Conservation (phyloP, 2,888 invertebrate species). For the Ormyrus labotus region DNA sequence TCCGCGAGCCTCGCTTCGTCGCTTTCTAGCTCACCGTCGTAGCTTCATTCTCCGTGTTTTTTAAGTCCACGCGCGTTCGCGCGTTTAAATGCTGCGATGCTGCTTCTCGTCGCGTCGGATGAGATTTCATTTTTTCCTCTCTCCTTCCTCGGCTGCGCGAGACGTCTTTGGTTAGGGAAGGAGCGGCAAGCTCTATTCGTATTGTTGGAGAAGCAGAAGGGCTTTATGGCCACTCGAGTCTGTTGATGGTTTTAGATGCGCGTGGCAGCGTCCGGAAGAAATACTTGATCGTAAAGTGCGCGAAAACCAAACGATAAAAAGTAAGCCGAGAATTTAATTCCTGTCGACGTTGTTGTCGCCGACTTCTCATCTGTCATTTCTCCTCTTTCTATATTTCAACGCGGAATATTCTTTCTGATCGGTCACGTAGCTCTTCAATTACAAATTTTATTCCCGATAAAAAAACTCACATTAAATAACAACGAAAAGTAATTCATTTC, state of each 20-base stretch:
- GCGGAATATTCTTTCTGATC: not conserved
- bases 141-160: not conserved
- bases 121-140: slow-evolving; percentile 40
- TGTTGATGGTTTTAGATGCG: slow-evolving; percentile 25
- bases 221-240: slow-evolving; percentile 29
- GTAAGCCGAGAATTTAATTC: slow-evolving; percentile 38
- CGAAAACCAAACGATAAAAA: slow-evolving; percentile 40
- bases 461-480: not conserved
- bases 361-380: not conserved
- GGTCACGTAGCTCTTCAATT: not conserved
- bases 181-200: no score
- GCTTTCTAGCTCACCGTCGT: not conserved
- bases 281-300: slow-evolving; percentile 41
- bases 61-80: slow-evolving; percentile 25
- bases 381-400: no score
- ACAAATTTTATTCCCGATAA: slow-evolving; percentile 2
- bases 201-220: not conserved
- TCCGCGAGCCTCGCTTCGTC: slow-evolving; percentile 23
- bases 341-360: not conserved
- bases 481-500: not conserved
- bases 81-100: slow-evolving; percentile 20
- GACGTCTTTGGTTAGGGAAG: not conserved
- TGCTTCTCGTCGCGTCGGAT: not conserved
- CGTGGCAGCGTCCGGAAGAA: not conserved
- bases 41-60: slow-evolving; percentile 4